Conservation (phyloP, 2,888 invertebrate species). For the Agonum fuliginosum region DNA sequence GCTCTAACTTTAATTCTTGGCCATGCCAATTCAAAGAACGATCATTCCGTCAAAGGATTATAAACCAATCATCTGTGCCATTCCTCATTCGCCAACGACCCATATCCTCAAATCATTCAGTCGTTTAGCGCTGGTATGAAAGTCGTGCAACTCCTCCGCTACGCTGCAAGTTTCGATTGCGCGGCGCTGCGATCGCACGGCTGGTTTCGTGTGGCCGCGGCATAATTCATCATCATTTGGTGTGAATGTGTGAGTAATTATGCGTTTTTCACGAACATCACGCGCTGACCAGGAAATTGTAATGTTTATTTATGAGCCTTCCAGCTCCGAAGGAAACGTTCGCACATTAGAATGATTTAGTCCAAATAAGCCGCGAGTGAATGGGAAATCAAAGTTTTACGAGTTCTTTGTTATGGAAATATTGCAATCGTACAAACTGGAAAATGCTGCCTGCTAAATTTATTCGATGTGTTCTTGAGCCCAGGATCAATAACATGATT, state of each 20-base stretch:
- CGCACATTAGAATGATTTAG: constrained; percentile 50
- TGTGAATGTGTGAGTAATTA: constrained; percentile 54
- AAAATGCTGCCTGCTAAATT: neutral
- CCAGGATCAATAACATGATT: no score
- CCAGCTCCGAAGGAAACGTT: constrained; percentile 45
- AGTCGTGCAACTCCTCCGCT: no score
- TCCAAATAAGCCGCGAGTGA: constrained; percentile 31
- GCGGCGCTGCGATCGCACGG: neutral
- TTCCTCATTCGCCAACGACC: constrained; percentile 22
- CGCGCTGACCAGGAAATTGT: constrained; percentile 47
- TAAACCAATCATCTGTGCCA: neutral
- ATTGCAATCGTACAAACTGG: neutral
- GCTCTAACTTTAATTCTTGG: no score
- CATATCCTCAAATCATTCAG: constrained; percentile 19
- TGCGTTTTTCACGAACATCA: constrained; percentile 48
- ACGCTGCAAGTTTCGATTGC: constrained; percentile 11
- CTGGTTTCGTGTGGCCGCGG: constrained; percentile 33
- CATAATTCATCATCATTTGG: constrained; percentile 55
- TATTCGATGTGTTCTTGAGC: no score
- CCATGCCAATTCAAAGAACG: no score
- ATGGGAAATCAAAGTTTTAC: constrained; percentile 14
- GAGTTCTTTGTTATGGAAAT: constrained; percentile 39
- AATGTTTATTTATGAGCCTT: constrained; percentile 52
- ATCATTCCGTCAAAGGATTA: no score
- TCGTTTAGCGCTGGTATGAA: neutral